Conservation (phyloP, 2,797 vertebrate genomes). For the Erethizon dorsatum region DNA sequence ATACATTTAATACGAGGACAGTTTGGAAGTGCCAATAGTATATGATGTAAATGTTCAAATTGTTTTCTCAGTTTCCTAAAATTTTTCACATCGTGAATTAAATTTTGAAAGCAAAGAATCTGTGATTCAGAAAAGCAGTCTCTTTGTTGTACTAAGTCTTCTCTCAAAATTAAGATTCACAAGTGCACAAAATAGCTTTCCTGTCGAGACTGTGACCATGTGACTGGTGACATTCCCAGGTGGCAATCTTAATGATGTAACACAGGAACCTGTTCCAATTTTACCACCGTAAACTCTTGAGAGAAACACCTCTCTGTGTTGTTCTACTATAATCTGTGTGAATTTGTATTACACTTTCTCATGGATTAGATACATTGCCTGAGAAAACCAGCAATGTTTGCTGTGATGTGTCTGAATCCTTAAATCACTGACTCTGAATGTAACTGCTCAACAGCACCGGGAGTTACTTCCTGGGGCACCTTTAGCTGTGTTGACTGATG, state of each 20-base stretch:
- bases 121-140: neutral
- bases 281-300: neutral
- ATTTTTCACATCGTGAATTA: conserved; percentile 8
- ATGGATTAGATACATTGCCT: neutral
- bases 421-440: conserved; percentile 70
- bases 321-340: neutral
- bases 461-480: conserved; percentile 21
- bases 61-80: neutral
- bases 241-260: neutral
- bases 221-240: neutral
- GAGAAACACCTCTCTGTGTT: neutral
- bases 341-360: neutral
- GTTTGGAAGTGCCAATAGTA: neutral
- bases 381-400: conserved; percentile 38
- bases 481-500: conserved; percentile 52
- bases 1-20: neutral
- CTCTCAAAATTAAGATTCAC: neutral
- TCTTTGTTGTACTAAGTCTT: neutral
- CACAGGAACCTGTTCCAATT: neutral
- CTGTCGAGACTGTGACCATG: neutral
- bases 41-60: neutral
- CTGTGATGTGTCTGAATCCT: neutral
- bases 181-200: neutral
- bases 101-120: neutral
- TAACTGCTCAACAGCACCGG: neutral